A percentile compares a stretch with the other conserved stretches of the same genome.
phyloP scores from a whole-genome alignment of 2,797 vertebrate species.

The Hydrolagus colliei region DNA sequence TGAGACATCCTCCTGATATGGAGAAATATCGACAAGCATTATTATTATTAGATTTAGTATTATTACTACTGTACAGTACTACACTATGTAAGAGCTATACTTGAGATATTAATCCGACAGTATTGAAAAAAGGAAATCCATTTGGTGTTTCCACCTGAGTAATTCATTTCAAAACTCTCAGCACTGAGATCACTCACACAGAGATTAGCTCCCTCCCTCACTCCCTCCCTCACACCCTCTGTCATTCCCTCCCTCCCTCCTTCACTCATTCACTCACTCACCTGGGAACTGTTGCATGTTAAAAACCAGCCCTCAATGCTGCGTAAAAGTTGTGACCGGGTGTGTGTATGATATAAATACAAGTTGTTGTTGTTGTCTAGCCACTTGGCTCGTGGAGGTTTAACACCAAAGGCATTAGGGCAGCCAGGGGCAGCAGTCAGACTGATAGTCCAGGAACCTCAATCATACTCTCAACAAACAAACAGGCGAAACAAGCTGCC shows the following conservation, averaged over 20 bases:
- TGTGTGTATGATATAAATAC: not conserved
- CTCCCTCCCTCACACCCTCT: not conserved
- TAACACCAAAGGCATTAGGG: not conserved
- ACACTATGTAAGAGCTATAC: too few species aligned
- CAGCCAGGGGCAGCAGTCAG: too few species aligned
- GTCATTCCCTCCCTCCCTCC: not conserved
- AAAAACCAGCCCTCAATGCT: not conserved
- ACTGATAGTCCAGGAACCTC: too few species aligned
- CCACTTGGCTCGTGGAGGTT: too few species aligned
- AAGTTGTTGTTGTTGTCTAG: too few species aligned
- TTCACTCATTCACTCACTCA: conserved; percentile 39
- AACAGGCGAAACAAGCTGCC: conserved; percentile 47
- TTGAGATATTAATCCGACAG: too few species aligned
- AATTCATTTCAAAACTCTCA: too few species aligned
- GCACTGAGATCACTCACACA: conserved; percentile 33
- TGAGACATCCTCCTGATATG: not conserved
- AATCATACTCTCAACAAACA: conserved; percentile 42
- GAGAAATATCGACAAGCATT: not conserved
- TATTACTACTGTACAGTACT: too few species aligned
- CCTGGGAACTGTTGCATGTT: conserved; percentile 49
- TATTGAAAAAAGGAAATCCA: too few species aligned
- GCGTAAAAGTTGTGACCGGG: not conserved
- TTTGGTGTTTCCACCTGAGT: too few species aligned
- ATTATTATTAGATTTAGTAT: too few species aligned
- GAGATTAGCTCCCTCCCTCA: not conserved